Conservation (phyloP, 2,797 vertebrate species). For the Zalophus californianus region DNA sequence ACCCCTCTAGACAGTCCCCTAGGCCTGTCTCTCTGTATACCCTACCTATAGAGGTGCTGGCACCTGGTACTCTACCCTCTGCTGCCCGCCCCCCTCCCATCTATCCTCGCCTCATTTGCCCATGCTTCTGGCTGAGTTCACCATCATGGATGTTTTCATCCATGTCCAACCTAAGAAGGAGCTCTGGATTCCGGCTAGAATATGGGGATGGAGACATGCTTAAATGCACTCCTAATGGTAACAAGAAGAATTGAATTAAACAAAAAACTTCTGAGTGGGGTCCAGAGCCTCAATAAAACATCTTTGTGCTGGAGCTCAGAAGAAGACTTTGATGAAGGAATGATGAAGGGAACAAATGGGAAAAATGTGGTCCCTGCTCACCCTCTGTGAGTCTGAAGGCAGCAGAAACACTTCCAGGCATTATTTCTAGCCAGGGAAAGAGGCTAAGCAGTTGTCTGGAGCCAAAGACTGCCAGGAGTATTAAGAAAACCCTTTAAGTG, state of each 20-base stretch:
- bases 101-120: slow-evolving; percentile 18
- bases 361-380: slow-evolving; percentile 78
- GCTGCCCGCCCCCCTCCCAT: slow-evolving; percentile 14
- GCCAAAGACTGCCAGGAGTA: slow-evolving; percentile 71
- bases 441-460: slow-evolving; percentile 44
- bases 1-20: accelerated
- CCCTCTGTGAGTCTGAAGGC: slow-evolving; percentile 35
- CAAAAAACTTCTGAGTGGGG: slow-evolving; percentile 78
- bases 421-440: slow-evolving; percentile 70
- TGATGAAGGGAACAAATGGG: slow-evolving; percentile 66
- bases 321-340: slow-evolving; percentile 76
- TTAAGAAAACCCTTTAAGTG: slow-evolving; percentile 73
- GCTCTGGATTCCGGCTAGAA: slow-evolving; percentile 35
- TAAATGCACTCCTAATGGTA: slow-evolving; percentile 80
- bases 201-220: slow-evolving; percentile 62
- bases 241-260: slow-evolving; percentile 75
- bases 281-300: slow-evolving; percentile 81
- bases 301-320: slow-evolving; percentile 81
- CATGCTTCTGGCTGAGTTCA: slow-evolving; percentile 62
- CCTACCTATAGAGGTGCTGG: background rate
- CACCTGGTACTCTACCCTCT: accelerated
- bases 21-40: background rate
- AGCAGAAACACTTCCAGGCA: slow-evolving; percentile 78
- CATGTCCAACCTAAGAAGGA: slow-evolving; percentile 16
- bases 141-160: background rate